These are phyloP conservation scores for Brachyptera risi DNA, from an alignment of 2,888 invertebrate species.

Conservation along the genomic window DNA sequence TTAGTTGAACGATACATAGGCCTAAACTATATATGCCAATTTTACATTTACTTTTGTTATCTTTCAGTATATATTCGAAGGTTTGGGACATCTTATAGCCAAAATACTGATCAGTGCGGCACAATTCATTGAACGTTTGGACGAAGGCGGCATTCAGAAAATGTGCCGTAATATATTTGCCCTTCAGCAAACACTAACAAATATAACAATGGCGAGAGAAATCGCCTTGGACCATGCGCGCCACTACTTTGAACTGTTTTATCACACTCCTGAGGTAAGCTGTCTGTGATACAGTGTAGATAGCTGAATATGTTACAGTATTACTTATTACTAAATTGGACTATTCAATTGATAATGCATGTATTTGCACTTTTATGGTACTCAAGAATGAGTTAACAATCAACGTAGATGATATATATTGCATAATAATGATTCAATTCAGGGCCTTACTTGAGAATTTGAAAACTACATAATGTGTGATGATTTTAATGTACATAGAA, in stretches of 20 bases:
- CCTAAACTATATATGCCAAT: too few relatives aligned
- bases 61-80: conserved; percentile 82
- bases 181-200: conserved; percentile 79
- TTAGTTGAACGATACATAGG: too few relatives aligned
- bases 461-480: too few relatives aligned
- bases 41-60: too few relatives aligned
- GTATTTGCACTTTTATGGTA: too few relatives aligned
- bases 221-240: conserved; percentile 84
- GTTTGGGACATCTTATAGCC: conserved; percentile 77
- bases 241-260: conserved; percentile 82
- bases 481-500: too few relatives aligned
- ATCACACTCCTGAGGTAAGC: conserved; percentile 72
- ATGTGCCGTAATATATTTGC: conserved; percentile 84
- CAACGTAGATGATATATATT: too few relatives aligned
- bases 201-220: conserved; percentile 76
- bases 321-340: not conserved
- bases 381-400: too few relatives aligned
- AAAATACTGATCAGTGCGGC: conserved; percentile 77
- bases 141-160: conserved; percentile 75
- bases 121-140: conserved; percentile 72
- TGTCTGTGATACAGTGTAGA: too few relatives aligned
- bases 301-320: not conserved
- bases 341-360: not conserved
- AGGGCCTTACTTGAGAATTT: too few relatives aligned
- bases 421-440: too few relatives aligned